Evolutionary conservation across 2,888 invertebrate species (phyloP), one percentile per base, ranked within the genome.

Genomic region (Peribatodes rhomboidaria): DNA sequence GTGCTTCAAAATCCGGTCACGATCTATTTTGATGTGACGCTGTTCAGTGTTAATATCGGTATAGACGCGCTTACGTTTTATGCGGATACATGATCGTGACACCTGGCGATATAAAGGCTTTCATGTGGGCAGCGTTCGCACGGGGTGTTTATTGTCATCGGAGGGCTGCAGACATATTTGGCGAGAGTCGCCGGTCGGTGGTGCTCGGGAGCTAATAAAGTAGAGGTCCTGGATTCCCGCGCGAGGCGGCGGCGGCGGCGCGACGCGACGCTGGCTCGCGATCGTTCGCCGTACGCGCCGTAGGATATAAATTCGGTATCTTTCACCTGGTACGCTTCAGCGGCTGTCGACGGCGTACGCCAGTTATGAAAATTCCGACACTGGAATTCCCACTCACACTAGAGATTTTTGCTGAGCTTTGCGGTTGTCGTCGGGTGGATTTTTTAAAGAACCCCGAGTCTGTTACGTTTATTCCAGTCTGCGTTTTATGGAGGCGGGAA

Each of bases 281-380:
- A 84, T 82, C 79, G 81, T 77, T 70, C 73, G 69, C 78, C 73
- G 76, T 76, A 73, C 79, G 67, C 81, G 84, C 84, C 83, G 82
- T 80, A 79, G 85, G 85, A 83, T 81, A 86, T 85, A 85, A 85
- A 87, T 87, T 86, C 81, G 80, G 86, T 82, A 88, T 86, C 88
- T 83, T 85, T 81, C 87, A 87, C 87, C 84, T 86, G 82, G 75
- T 83, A 84, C 85, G 87, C 84, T 82, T 80, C 86, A 80, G 75
- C 84, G 81, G 77, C 83, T 80, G 79, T 71, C 78, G 80, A 74
- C 83, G 77, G 81, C 83, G 77, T 77, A 73, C 85, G 81, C 84
- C 86, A 79, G 91, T 91, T 92, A 92, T 92, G 92, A 92, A 92
- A 92, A 92, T 92, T 92, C 92, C 92, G 72, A 84, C 87, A 80